Conservation (phyloP, 2,888 invertebrate species). For the Pseudanteris insignis region DNA sequence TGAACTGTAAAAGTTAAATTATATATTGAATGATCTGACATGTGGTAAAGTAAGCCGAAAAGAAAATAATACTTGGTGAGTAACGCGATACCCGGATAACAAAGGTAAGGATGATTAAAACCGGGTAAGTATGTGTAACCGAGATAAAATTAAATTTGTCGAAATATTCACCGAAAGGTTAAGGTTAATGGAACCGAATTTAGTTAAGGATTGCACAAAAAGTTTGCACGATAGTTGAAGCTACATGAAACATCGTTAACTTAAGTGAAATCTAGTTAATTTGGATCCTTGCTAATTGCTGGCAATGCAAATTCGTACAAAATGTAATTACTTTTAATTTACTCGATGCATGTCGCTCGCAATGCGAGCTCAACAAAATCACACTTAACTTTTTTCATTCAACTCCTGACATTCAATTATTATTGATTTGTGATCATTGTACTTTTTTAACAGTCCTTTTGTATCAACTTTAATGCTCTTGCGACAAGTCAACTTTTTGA, state of each 20-base stretch:
- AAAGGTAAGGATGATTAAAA: slow-evolving; percentile 27
- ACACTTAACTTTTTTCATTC: slow-evolving; percentile 22
- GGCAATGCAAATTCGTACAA: slow-evolving; percentile 37
- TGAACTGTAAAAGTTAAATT: no score
- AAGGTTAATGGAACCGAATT: slow-evolving; percentile 38
- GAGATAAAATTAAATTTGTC: slow-evolving; percentile 31
- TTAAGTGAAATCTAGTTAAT: slow-evolving; percentile 37
- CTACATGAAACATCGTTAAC: slow-evolving; percentile 39
- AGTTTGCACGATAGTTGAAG: slow-evolving; percentile 33
- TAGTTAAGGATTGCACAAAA: slow-evolving; percentile 23
- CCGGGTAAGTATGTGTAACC: slow-evolving; percentile 20
- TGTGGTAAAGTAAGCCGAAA: no score
- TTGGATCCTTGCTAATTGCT: slow-evolving; percentile 33
- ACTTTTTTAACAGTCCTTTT: no score
- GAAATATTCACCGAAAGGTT: slow-evolving; percentile 25
- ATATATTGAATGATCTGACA: no score
- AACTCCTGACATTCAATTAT: slow-evolving; percentile 27
- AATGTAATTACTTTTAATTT: slow-evolving; percentile 36
- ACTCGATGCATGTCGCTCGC: slow-evolving; percentile 22
- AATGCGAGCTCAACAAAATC: slow-evolving; percentile 30
- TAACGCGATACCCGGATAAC: slow-evolving; percentile 24
- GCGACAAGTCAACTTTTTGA: no score
- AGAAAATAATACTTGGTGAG: no score
- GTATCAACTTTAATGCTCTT: no score
- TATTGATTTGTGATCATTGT: slow-evolving; percentile 13